Evolutionary conservation across 2,113 vertebrate species (phyloP).

Genomic region (Cathartes aura): DNA sequence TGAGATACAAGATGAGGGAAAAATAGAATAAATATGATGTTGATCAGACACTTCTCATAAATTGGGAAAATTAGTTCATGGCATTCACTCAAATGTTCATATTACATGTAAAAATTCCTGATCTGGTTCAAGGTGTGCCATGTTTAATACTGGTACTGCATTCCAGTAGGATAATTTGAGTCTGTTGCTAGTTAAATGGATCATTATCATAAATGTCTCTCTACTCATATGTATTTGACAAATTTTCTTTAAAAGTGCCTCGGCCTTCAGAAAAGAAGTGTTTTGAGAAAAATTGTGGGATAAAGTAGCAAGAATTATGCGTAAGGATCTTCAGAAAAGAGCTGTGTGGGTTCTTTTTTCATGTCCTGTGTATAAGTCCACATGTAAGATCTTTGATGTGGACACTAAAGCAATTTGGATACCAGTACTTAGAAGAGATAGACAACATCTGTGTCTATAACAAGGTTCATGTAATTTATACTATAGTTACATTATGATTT

Average conservation of each 20-base stretch:
- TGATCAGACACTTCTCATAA: neutral
- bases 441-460: neutral
- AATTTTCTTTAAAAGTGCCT: neutral
- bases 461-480: neutral
- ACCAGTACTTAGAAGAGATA: neutral
- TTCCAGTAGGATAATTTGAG: neutral
- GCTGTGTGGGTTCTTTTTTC: neutral
- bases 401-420: neutral
- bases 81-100: neutral
- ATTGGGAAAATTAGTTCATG: neutral
- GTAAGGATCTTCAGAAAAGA: neutral
- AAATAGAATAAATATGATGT: neutral
- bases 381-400: neutral
- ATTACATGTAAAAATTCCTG: neutral
- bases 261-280: neutral
- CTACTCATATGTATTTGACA: neutral
- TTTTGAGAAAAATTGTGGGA: neutral
- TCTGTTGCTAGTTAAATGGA: neutral
- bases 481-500: neutral
- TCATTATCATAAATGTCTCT: neutral
- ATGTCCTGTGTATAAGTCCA: accelerated
- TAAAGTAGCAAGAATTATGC: neutral
- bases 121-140: neutral
- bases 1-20: neutral
- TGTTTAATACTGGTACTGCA: neutral